These are phyloP conservation scores for Onychomys arenicola DNA, from an alignment of 2,797 vertebrate genomes.

Conservation along the genomic window DNA sequence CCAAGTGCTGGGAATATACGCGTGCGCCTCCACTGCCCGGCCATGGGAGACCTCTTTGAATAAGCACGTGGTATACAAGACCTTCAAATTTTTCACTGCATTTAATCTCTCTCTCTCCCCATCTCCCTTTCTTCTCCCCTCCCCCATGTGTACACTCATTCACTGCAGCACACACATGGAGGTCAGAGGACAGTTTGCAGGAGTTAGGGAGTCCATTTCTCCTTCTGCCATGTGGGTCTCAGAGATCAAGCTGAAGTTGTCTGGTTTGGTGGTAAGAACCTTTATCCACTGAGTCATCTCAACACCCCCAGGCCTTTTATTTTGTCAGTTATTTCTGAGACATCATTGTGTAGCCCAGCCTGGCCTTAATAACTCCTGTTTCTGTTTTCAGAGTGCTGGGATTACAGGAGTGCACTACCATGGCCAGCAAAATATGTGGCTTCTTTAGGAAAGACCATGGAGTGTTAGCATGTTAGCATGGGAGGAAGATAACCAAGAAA, in stretches of 20 bases:
- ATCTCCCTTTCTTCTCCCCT: background rate
- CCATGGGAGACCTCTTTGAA: background rate
- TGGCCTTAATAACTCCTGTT: background rate
- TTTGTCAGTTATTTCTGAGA: background rate
- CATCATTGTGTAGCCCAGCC: background rate
- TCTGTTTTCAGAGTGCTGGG: background rate
- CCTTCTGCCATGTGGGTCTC: background rate
- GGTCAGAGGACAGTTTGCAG: background rate
- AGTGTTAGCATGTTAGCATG: background rate
- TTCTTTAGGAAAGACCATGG: background rate
- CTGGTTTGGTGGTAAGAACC: background rate
- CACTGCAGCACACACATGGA: background rate
- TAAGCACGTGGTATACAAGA: background rate
- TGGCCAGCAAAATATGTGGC: background rate
- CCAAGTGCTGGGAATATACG: too few species aligned
- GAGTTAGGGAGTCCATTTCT: background rate
- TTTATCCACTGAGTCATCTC: background rate
- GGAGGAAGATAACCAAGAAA: background rate
- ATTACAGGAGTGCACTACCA: background rate
- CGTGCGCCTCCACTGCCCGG: too few species aligned
- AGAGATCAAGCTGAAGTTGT: background rate
- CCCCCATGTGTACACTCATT: too few species aligned
- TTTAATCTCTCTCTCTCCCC: background rate
- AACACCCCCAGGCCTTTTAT: background rate
- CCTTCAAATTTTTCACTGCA: background rate